A percentile compares a stretch with the other conserved stretches of the same genome.
Conservation (phyloP, 1,140 invertebrate species). For the Drosophila auraria region DNA sequence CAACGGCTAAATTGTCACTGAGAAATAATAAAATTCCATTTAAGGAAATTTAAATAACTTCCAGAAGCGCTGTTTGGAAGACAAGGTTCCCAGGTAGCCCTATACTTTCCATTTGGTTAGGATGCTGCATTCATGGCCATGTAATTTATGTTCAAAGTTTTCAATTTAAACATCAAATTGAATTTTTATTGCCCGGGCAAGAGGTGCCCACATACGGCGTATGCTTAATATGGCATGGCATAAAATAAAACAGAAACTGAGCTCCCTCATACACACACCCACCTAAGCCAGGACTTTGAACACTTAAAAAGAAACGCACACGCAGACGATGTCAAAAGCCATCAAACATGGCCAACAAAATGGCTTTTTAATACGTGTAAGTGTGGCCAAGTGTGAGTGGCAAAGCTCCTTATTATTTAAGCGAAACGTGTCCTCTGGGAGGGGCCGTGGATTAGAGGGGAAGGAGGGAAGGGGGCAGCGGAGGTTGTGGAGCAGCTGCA, state of each 20-base stretch:
- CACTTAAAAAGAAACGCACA: conserved; percentile 54
- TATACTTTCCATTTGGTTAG: conserved; percentile 23
- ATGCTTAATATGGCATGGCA: conserved; percentile 68
- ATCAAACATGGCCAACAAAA: conserved; percentile 79
- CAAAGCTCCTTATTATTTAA: conserved; percentile 58
- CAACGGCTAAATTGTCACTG: background rate
- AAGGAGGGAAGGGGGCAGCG: conserved; percentile 4
- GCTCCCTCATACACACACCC: conserved; percentile 11
- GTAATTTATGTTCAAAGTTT: conserved; percentile 66
- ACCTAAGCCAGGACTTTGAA: conserved; percentile 44
- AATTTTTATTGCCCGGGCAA: conserved; percentile 68
- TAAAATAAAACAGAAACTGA: conserved; percentile 52
- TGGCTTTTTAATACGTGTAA: conserved; percentile 81
- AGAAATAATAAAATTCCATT: background rate
- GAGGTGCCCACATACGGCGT: conserved; percentile 52
- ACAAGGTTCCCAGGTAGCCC: background rate
- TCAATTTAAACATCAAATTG: conserved; percentile 80
- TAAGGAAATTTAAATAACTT: no score
- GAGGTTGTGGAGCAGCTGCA: conserved; percentile 50
- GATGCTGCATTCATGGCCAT: conserved; percentile 43
- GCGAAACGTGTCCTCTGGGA: conserved; percentile 26
- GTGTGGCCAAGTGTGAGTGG: conserved; percentile 53
- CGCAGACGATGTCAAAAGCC: conserved; percentile 71
- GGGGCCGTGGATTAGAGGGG: conserved; percentile 9
- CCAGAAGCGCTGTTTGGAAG: background rate